Evolutionary conservation across 2,113 vertebrate genomes (phyloP).

Genomic region (Capra hircus): DNA sequence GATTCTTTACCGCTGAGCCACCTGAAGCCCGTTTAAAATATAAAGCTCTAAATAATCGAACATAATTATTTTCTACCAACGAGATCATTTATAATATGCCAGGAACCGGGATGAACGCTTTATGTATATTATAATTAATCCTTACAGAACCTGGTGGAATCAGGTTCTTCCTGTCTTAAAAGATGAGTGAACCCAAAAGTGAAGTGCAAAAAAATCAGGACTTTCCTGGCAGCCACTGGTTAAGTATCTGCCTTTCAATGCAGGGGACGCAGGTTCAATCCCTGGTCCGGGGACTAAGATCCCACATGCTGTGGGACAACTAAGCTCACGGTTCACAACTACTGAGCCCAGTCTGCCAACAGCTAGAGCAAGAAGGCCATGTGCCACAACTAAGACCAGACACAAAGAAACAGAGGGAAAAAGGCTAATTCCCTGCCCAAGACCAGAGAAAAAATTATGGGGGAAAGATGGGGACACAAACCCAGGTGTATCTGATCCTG

Average conservation of each 20-base stretch:
- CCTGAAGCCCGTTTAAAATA: neutral
- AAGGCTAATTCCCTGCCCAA: neutral
- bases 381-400: neutral
- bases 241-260: neutral
- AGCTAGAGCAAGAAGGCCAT: neutral
- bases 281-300: fast-evolving
- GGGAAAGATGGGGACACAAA: fast-evolving
- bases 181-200: neutral
- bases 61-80: neutral
- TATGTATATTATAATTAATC: neutral
- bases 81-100: neutral
- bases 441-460: neutral
- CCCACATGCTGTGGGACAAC: neutral
- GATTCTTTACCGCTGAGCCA: neutral
- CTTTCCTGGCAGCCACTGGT: fast-evolving
- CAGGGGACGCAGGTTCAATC: neutral
- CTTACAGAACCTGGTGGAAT: neutral
- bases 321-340: fast-evolving
- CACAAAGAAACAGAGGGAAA: neutral
- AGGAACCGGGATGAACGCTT: neutral
- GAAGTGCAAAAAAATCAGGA: neutral
- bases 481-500: neutral
- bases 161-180: neutral
- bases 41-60: neutral
- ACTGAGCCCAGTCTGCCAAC: neutral